Conservation (phyloP, 2,797 vertebrate species). For the Onychomys arenicola region DNA sequence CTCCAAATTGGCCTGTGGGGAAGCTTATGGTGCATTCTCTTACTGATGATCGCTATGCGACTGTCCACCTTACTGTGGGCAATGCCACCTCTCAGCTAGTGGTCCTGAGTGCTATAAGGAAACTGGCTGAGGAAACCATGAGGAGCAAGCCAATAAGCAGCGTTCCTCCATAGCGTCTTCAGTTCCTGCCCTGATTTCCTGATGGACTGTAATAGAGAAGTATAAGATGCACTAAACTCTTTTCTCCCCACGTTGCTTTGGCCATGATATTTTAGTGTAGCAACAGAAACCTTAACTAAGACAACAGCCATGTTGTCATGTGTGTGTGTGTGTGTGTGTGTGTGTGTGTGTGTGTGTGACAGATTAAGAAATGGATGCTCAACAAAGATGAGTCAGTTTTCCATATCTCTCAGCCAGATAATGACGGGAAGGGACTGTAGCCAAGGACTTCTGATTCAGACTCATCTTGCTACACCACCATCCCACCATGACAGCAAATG, state of each 20-base stretch:
- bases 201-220: background rate
- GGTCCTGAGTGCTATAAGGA: too few species aligned
- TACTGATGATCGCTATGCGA: background rate
- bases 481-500: background rate
- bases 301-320: background rate
- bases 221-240: background rate
- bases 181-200: background rate
- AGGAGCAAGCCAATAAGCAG: background rate
- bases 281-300: background rate
- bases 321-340: too few species aligned
- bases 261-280: background rate
- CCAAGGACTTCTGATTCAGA: background rate
- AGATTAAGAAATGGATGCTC: background rate
- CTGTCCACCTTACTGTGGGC: background rate
- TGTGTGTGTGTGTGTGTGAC: too few species aligned
- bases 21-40: background rate
- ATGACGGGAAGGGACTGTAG: background rate
- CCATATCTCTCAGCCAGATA: background rate
- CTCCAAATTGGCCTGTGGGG: background rate
- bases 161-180: background rate
- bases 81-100: background rate
- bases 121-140: background rate
- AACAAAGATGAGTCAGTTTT: background rate
- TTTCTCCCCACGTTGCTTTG: background rate
- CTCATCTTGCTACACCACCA: background rate